Conservation (phyloP, 2,797 vertebrate genomes). For the Menidia menidia region DNA sequence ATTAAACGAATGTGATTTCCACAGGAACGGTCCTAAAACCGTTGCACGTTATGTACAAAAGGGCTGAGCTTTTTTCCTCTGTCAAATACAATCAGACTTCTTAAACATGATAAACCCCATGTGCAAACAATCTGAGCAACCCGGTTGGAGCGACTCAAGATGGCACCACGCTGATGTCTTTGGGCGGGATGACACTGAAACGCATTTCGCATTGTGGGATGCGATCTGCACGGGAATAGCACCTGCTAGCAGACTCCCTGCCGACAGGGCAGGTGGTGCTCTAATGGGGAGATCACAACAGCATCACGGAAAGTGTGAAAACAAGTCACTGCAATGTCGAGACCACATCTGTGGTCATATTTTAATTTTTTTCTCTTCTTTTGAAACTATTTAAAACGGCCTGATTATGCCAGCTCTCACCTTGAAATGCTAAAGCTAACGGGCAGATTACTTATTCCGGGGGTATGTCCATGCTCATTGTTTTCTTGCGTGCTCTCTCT, state of each 20-base stretch:
- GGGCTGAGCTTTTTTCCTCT: slow-evolving; percentile 45
- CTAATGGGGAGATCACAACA: slow-evolving; percentile 31
- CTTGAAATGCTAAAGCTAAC: slow-evolving; percentile 78
- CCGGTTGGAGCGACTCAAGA: slow-evolving; percentile 55
- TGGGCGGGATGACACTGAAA: slow-evolving; percentile 51
- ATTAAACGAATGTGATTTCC: background rate
- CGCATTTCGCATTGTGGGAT: slow-evolving; percentile 41
- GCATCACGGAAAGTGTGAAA: slow-evolving; percentile 42
- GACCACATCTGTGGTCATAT: slow-evolving; percentile 53
- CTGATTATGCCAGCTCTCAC: slow-evolving; percentile 68
- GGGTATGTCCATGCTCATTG: slow-evolving; percentile 63
- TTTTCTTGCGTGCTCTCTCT: slow-evolving; percentile 67
- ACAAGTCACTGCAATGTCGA: slow-evolving; percentile 26
- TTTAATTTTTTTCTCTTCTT: background rate
- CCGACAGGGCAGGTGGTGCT: slow-evolving; percentile 73
- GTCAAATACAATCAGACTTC: slow-evolving; percentile 42
- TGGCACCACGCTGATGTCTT: slow-evolving; percentile 53
- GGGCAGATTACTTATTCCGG: slow-evolving; percentile 75
- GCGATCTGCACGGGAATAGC: slow-evolving; percentile 55
- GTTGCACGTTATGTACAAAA: slow-evolving; percentile 24
- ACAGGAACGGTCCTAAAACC: slow-evolving; percentile 9
- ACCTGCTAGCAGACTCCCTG: slow-evolving; percentile 67
- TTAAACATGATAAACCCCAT: slow-evolving; percentile 59
- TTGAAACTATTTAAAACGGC: slow-evolving; percentile 27
- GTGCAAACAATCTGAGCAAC: slow-evolving; percentile 45